phyloP scores from a whole-genome alignment of 2,113 vertebrate species.

The Gobio gobio region DNA sequence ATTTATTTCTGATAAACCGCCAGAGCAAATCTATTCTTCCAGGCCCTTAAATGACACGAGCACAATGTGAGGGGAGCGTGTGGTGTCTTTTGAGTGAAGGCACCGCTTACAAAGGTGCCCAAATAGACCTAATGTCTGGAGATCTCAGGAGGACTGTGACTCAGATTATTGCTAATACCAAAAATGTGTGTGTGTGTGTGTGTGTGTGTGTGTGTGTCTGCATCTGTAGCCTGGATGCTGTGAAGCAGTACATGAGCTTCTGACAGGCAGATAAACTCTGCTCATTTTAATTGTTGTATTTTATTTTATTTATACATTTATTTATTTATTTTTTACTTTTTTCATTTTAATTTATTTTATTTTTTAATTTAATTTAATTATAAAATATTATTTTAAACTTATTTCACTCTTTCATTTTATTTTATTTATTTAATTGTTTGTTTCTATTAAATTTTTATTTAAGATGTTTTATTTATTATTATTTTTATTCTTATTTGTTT shows the following conservation, averaged over 20 bases:
- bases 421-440: too few relatives aligned
- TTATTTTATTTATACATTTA: too few relatives aligned
- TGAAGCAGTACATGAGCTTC: not conserved
- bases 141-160: not conserved
- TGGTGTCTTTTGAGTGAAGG: not conserved
- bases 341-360: too few relatives aligned
- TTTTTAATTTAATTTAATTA: too few relatives aligned
- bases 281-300: not conserved
- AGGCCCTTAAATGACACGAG: not conserved
- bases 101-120: not conserved
- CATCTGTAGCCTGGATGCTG: not conserved
- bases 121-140: not conserved
- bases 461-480: too few relatives aligned
- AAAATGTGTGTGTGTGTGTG: too few relatives aligned
- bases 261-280: not conserved
- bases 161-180: not conserved
- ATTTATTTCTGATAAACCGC: not conserved
- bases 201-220: not conserved
- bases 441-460: too few relatives aligned
- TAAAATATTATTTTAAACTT: too few relatives aligned
- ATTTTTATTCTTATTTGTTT: too few relatives aligned
- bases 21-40: slow-evolving; percentile 23
- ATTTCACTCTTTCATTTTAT: too few relatives aligned
- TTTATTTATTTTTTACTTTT: not conserved
- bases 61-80: not conserved